Conservation (phyloP, 2,888 invertebrate species). For the Ormia ochracea region DNA sequence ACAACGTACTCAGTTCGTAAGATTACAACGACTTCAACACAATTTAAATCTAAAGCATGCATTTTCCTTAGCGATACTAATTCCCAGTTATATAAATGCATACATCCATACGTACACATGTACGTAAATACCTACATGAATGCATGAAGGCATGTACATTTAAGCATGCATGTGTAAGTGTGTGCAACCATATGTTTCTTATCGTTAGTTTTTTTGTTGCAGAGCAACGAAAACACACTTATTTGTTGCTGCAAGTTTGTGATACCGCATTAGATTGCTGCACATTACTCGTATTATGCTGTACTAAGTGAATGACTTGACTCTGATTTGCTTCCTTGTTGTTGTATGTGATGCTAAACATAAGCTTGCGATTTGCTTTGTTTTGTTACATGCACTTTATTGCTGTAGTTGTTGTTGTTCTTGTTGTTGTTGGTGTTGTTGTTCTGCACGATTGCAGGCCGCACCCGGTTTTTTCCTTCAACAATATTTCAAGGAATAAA, state of each 20-base stretch:
- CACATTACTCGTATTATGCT: constrained; percentile 8
- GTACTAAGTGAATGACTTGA: constrained; percentile 32
- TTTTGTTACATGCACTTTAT: no score
- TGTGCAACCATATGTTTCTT: constrained; percentile 53
- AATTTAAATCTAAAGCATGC: constrained; percentile 30
- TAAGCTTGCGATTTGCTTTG: constrained; percentile 53
- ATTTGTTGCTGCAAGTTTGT: constrained; percentile 38
- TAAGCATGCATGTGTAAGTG: no score
- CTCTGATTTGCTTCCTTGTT: constrained; percentile 62
- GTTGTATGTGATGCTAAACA: constrained; percentile 58
- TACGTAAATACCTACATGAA: no score
- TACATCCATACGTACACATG: no score
- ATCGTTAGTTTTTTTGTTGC: constrained; percentile 35
- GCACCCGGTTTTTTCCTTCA: constrained; percentile 53
- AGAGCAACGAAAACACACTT: not conserved
- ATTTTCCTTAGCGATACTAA: constrained; percentile 8
- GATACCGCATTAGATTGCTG: constrained; percentile 57
- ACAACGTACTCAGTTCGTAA: constrained; percentile 22
- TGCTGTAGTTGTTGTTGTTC: constrained; percentile 12
- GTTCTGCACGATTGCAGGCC: constrained; percentile 38
- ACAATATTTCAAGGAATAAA: constrained; percentile 2
- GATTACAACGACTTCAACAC: constrained; percentile 47
- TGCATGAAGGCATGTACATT: no score
- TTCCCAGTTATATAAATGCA: no score
- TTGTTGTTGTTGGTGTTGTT: constrained; percentile 42